Conservation (phyloP, 2,797 vertebrate species). For the Spinus pinus region DNA sequence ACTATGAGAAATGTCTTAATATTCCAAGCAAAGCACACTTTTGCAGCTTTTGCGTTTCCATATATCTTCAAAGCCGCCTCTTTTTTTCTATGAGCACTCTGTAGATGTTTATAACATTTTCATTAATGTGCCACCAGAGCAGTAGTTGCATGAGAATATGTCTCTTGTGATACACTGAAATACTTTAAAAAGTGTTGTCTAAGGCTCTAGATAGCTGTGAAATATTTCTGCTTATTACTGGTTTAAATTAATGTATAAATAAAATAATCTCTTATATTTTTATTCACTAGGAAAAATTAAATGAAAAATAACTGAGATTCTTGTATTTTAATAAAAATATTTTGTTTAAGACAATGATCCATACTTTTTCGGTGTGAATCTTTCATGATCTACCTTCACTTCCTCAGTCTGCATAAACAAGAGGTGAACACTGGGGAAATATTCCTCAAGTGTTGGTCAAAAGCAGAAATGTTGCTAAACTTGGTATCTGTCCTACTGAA, state of each 20-base stretch:
- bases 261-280: background rate
- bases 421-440: background rate
- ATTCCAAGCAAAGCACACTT: conserved; percentile 1
- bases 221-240: background rate
- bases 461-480: background rate
- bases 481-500: background rate
- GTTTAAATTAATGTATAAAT: background rate
- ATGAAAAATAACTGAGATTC: background rate
- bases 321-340: background rate
- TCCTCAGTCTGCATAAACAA: background rate
- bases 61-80: background rate
- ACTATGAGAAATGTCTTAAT: conserved; percentile 49
- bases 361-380: background rate
- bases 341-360: background rate
- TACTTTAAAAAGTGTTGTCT: background rate
- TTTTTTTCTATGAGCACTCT: background rate
- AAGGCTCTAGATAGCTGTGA: background rate
- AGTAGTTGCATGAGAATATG: background rate
- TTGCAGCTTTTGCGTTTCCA: conserved; percentile 2
- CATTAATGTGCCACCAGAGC: background rate
- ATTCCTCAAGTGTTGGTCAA: background rate
- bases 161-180: background rate
- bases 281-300: background rate
- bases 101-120: background rate
- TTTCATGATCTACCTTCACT: background rate